These are phyloP conservation scores for Thermophis baileyi DNA, from an alignment of 2,113 vertebrate genomes.

Conservation along the genomic window DNA sequence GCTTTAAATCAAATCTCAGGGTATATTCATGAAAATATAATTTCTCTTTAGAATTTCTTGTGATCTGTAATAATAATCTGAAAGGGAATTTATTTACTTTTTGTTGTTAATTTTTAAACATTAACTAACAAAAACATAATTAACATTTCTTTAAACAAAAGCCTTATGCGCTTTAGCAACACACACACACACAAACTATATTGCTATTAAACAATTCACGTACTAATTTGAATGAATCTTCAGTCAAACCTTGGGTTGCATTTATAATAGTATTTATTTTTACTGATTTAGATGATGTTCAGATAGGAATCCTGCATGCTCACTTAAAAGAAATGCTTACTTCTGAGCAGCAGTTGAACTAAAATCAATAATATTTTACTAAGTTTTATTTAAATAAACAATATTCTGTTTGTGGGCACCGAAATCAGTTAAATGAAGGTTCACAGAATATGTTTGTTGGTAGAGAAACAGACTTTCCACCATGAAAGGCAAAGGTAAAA, in stretches of 20 bases:
- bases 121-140: neutral
- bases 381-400: neutral
- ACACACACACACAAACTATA: neutral
- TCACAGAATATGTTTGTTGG: neutral
- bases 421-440: neutral
- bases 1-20: neutral
- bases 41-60: neutral
- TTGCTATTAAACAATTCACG: neutral
- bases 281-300: neutral
- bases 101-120: neutral
- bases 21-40: neutral
- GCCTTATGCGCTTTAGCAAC: neutral
- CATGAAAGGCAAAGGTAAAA: neutral
- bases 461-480: neutral
- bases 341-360: neutral
- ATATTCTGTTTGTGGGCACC: neutral
- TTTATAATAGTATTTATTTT: neutral
- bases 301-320: neutral
- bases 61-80: neutral
- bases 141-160: neutral
- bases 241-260: neutral
- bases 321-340: neutral
- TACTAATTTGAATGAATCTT: neutral
- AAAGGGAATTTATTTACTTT: neutral
- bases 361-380: neutral